Conservation (phyloP, 2,113 vertebrate genomes). For the Lipophrys pholis region DNA sequence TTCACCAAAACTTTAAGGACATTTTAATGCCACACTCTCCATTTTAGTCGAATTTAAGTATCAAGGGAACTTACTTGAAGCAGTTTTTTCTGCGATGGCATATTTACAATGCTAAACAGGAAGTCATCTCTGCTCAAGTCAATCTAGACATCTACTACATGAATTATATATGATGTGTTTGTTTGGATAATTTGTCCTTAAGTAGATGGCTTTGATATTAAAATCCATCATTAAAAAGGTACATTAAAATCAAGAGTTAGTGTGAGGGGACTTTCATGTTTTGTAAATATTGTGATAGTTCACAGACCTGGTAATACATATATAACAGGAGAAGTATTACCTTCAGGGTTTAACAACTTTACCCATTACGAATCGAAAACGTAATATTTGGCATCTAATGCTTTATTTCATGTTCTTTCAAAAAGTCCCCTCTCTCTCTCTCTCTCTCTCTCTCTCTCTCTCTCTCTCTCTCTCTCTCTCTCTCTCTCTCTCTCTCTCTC, state of each 20-base stretch:
- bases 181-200: constrained; percentile 69
- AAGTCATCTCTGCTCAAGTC: constrained; percentile 2
- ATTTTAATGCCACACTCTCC: not conserved
- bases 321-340: no score
- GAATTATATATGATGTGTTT: constrained; percentile 65
- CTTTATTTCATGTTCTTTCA: no score
- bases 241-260: constrained; percentile 10
- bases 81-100: not conserved
- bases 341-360: no score
- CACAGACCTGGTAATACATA: no score
- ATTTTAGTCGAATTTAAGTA: not conserved
- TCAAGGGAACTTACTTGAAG: not conserved
- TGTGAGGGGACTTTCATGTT: no score
- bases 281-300: no score
- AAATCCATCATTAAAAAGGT: constrained; percentile 54
- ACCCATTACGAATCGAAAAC: no score
- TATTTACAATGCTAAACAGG: constrained; percentile 57
- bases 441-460: no score
- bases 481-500: no score
- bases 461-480: no score
- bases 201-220: constrained; percentile 77
- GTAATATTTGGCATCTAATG: no score
- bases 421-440: no score
- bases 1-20: constrained; percentile 3
- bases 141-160: constrained; percentile 60